A percentile compares a stretch with the other conserved stretches of the same genome.
phyloP scores from a whole-genome alignment of 2,888 invertebrate species.

The Periphyllus acericola region DNA sequence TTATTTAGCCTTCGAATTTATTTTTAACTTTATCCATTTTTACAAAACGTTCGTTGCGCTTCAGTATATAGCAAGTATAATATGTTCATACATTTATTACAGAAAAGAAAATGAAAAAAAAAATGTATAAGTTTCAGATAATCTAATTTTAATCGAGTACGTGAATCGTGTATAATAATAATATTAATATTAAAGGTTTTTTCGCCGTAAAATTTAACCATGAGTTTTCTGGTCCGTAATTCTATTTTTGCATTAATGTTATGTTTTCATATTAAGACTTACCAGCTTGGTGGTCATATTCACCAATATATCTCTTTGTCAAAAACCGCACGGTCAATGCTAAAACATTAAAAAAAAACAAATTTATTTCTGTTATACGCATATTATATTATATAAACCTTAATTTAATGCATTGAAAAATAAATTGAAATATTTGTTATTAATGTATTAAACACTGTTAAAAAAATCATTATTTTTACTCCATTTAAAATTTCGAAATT shows the following conservation, averaged over 20 bases:
- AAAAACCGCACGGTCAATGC: slow-evolving; percentile 89
- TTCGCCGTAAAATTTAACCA: background rate
- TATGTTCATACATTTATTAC: background rate
- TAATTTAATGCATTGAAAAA: background rate
- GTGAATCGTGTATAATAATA: too few relatives aligned
- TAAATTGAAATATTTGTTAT: background rate
- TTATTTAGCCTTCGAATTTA: slow-evolving; percentile 42
- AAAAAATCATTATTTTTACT: background rate
- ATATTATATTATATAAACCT: background rate
- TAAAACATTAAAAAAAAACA: slow-evolving; percentile 67
- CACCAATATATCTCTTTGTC: slow-evolving; percentile 93
- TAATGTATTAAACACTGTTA: background rate
- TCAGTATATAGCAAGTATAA: background rate
- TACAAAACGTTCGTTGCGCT: background rate
- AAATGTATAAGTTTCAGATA: background rate
- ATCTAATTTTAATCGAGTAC: slow-evolving; percentile 23
- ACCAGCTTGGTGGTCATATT: slow-evolving; percentile 95
- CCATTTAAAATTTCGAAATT: background rate
- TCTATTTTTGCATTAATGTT: slow-evolving; percentile 44
- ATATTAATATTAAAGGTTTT: background rate
- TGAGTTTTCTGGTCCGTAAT: background rate
- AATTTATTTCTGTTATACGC: background rate
- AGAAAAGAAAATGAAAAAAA: slow-evolving; percentile 2
- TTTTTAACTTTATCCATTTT: slow-evolving; percentile 55
- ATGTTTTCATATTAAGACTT: slow-evolving; percentile 65